A percentile compares a stretch with the other conserved stretches of the same genome.
These are phyloP conservation scores for Notolepis coatsorum DNA, from an alignment of 2,797 vertebrate species.

Conservation along the genomic window DNA sequence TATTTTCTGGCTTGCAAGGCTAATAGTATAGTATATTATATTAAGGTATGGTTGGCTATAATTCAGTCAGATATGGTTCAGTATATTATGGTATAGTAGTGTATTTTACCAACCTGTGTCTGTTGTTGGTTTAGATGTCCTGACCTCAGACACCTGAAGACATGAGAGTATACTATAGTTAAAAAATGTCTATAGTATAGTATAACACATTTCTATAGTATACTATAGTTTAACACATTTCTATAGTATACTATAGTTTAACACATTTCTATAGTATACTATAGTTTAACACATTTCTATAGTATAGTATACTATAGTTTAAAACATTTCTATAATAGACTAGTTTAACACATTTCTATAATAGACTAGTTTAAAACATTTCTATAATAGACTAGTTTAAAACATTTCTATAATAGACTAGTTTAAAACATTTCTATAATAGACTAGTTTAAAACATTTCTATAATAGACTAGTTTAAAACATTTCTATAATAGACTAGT, in stretches of 20 bases:
- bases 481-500: too few species aligned
- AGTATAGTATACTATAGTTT: neutral
- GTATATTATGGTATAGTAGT: neutral
- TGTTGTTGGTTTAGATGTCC: neutral
- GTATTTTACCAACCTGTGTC: constrained; percentile 30
- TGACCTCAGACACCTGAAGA: constrained; percentile 15
- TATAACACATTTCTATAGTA: neutral
- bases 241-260: neutral
- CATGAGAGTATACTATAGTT: neutral
- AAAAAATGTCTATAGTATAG: neutral
- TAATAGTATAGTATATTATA: neutral
- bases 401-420: too few species aligned
- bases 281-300: neutral
- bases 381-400: too few species aligned
- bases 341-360: too few species aligned
- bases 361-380: too few species aligned
- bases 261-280: neutral
- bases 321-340: too few species aligned
- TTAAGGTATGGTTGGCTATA: neutral
- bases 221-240: neutral
- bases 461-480: too few species aligned
- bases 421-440: too few species aligned
- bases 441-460: too few species aligned
- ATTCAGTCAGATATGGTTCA: neutral
- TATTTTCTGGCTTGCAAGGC: too few species aligned